These are phyloP conservation scores for Philotrypesis tridentata DNA, from an alignment of 1,140 invertebrate genomes.

Conservation along the genomic window DNA sequence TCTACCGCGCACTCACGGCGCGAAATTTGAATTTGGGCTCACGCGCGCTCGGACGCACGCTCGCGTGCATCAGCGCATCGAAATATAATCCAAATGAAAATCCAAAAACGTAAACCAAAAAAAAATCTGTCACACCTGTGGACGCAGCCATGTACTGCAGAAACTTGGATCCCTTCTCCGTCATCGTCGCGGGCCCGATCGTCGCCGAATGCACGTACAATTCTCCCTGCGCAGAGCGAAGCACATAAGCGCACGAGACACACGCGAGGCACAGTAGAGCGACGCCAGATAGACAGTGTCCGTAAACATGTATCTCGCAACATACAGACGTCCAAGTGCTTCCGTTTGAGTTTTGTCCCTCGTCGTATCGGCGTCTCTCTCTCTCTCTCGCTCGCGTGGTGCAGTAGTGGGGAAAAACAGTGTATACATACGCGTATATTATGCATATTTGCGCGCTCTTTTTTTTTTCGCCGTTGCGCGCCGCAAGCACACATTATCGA, in stretches of 20 bases:
- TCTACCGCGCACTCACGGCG: too few species aligned
- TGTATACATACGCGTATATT: not conserved
- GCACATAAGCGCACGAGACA: not conserved
- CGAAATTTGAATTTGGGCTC: too few species aligned
- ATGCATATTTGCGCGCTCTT: not conserved
- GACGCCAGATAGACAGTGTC: not conserved
- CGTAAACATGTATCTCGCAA: slow-evolving; percentile 7
- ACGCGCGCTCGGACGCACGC: too few species aligned
- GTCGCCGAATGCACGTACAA: too few species aligned
- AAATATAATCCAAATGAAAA: too few species aligned
- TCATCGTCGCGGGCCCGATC: too few species aligned
- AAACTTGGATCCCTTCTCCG: slow-evolving; percentile 74
- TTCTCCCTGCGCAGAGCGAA: too few species aligned
- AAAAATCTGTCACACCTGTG: slow-evolving; percentile 71
- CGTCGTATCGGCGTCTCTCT: not conserved
- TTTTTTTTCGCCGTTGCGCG: too few species aligned
- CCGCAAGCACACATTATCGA: not conserved
- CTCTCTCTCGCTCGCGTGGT: too few species aligned
- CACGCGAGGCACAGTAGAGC: not conserved
- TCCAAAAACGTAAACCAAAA: not conserved
- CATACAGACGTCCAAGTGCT: not conserved
- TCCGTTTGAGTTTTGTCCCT: not conserved
- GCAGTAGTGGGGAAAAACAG: not conserved
- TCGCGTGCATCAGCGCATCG: slow-evolving; percentile 16
- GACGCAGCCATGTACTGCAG: slow-evolving; percentile 77